Evolutionary conservation across 23 tunicate genomes (phyloP), one percentile per base, ranked within the genome.

Genomic region (Pegea sp.): DNA sequence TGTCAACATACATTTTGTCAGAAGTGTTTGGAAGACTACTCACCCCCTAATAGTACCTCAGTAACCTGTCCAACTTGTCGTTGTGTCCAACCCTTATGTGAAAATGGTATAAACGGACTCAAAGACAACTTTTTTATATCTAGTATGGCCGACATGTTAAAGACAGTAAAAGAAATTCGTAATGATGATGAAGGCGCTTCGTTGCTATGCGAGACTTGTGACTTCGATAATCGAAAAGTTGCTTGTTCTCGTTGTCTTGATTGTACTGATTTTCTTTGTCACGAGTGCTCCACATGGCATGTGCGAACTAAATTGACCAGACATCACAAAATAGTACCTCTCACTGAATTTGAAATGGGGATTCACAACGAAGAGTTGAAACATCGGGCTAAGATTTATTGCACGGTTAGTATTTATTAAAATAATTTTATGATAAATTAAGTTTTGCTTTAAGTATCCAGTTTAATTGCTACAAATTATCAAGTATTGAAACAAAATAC

Each of bases 1-100:
- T 84, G 95, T 64, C 95, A 84, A 62, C 95, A 84, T 62, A 84
- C 95, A n/a, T 84, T 84, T 42, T 84, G 95, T 73, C 38, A 78
- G 72, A 84, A 84, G 42, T 84, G 95, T 38, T 59, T 84, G 51
- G 87, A 84, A 42, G 95, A 74, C 33, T 84, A 84, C 86, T 61
- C 63, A 30, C 61, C 95, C 46, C 76, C 95, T 53, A 84, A 84
- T 72, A 65, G 71, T 32, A 25, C 75, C 44, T 53, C 50, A 23
- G 67, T 84, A 54, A 71, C 59, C 21, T 84, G 95, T 44, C 95
- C 95, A 25, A 84, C 95, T 19, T 84, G 95, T 57, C 66, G 95
- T 29, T 61, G 84, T 52, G 75, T 53, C 28, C 95, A 84, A 53
- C 65, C 76, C 13, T 70, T 84, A 7, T 57, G 84, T 5, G 50